These are phyloP conservation scores for Labeo catla DNA, from an alignment of 2,113 vertebrate species.

Conservation along the genomic window DNA sequence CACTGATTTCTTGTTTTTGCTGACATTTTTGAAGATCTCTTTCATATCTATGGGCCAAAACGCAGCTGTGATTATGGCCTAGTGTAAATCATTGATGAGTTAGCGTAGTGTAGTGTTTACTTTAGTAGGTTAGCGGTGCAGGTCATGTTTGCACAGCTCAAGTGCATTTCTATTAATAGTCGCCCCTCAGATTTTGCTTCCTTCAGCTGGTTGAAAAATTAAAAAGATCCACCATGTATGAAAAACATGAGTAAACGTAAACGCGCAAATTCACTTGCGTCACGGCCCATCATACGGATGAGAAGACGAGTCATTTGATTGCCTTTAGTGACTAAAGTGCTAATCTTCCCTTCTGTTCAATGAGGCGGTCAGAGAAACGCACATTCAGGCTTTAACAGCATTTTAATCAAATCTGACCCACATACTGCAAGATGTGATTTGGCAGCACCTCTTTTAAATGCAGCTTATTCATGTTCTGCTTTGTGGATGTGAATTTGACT, in stretches of 20 bases:
- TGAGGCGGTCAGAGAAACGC: constrained; percentile 49
- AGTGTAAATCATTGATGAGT: constrained; percentile 16
- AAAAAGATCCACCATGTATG: background rate
- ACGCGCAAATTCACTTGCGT: constrained; percentile 64
- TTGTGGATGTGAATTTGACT: constrained; percentile 30
- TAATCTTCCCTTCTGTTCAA: constrained; percentile 37
- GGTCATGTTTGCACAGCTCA: constrained; percentile 52
- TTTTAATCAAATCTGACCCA: constrained; percentile 78
- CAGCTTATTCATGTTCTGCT: background rate
- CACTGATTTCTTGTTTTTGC: background rate
- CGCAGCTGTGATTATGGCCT: background rate
- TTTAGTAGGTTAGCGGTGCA: constrained; percentile 60
- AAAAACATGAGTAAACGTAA: constrained; percentile 39
- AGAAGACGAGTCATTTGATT: constrained; percentile 62
- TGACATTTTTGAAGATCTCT: background rate
- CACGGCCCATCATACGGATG: constrained; percentile 53
- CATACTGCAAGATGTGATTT: constrained; percentile 58
- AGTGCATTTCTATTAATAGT: constrained; percentile 62
- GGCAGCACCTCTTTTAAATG: background rate
- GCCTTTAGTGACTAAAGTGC: constrained; percentile 56
- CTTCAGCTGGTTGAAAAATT: constrained; percentile 39
- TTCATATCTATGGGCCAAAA: background rate
- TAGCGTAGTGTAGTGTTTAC: constrained; percentile 48
- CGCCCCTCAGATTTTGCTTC: constrained; percentile 37
- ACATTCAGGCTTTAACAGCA: constrained; percentile 62